Percentiles rank a stretch among this genome's conserved stretches.
phyloP scores from a whole-genome alignment of 2,888 invertebrate species.

The Nomada fabriciana region DNA sequence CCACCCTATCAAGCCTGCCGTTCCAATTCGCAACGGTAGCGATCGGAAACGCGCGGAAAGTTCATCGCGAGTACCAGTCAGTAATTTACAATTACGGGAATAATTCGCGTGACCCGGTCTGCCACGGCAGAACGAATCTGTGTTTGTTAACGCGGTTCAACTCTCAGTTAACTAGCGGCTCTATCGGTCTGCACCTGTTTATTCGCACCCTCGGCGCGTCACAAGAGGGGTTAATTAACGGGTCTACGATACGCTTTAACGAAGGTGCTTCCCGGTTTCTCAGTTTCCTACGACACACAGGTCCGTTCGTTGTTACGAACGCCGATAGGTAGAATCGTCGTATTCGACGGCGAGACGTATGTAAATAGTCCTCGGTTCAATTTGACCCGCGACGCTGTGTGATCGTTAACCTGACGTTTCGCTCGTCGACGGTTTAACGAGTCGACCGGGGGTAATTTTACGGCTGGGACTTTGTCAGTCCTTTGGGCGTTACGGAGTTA shows the following conservation, averaged over 20 bases:
- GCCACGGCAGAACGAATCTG: constrained; percentile 5
- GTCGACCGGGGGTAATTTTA: not conserved
- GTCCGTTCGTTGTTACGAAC: too few relatives aligned
- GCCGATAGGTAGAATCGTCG: not conserved
- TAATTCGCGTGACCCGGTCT: constrained; percentile 32
- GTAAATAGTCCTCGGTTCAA: not conserved
- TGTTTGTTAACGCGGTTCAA: constrained; percentile 52
- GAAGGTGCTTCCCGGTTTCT: too few relatives aligned
- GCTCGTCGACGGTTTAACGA: constrained; percentile 7
- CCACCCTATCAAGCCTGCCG: not conserved
- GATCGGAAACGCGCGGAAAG: constrained; percentile 17
- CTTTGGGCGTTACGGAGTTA: constrained; percentile 1
- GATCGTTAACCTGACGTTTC: constrained; percentile 6
- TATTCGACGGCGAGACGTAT: too few relatives aligned
- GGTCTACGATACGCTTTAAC: too few relatives aligned
- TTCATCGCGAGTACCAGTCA: constrained; percentile 26
- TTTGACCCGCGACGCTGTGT: too few relatives aligned
- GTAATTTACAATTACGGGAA: constrained; percentile 56
- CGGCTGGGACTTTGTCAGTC: not conserved
- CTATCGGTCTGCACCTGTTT: constrained; percentile 4
- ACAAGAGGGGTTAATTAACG: constrained; percentile 11
- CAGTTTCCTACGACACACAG: too few relatives aligned
- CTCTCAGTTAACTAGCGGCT: constrained; percentile 9
- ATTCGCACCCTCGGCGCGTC: not conserved
- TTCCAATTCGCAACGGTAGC: not conserved